These are phyloP conservation scores for Zaprionus africanus DNA, from an alignment of 1,140 invertebrate genomes.

Conservation along the genomic window DNA sequence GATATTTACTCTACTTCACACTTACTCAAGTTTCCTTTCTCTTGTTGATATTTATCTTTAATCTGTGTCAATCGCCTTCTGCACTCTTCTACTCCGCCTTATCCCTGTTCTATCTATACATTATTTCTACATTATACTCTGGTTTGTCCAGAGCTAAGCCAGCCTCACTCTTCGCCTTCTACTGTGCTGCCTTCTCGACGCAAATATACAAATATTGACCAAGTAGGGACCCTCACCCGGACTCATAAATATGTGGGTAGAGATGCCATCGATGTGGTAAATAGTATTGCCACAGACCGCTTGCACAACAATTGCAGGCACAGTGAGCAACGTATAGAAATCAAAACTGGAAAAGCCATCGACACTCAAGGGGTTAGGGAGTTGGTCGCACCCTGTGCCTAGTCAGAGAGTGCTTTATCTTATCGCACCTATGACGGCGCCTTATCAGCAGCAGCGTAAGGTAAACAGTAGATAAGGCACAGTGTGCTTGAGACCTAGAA, in stretches of 20 bases:
- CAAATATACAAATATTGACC: slow-evolving; percentile 41
- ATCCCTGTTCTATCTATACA: slow-evolving; percentile 36
- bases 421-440: slow-evolving; percentile 23
- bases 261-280: slow-evolving; percentile 14
- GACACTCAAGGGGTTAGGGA: not conserved
- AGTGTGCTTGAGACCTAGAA: not conserved
- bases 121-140: slow-evolving; percentile 51
- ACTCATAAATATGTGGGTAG: slow-evolving; percentile 25
- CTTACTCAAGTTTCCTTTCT: not conserved
- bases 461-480: slow-evolving; percentile 40
- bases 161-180: not conserved
- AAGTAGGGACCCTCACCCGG: not conserved
- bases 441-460: slow-evolving; percentile 29
- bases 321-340: slow-evolving; percentile 32
- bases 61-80: slow-evolving; percentile 6
- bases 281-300: slow-evolving; percentile 22
- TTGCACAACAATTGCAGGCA: slow-evolving; percentile 48
- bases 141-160: slow-evolving; percentile 36
- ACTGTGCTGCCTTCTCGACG: not conserved
- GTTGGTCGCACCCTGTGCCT: slow-evolving; percentile 14
- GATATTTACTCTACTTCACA: not conserved
- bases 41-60: not conserved
- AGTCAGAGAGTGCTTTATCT: slow-evolving; percentile 35
- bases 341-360: slow-evolving; percentile 16
- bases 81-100: not conserved